Conservation (phyloP, 2,797 vertebrate species). For the Sebastes dallii region DNA sequence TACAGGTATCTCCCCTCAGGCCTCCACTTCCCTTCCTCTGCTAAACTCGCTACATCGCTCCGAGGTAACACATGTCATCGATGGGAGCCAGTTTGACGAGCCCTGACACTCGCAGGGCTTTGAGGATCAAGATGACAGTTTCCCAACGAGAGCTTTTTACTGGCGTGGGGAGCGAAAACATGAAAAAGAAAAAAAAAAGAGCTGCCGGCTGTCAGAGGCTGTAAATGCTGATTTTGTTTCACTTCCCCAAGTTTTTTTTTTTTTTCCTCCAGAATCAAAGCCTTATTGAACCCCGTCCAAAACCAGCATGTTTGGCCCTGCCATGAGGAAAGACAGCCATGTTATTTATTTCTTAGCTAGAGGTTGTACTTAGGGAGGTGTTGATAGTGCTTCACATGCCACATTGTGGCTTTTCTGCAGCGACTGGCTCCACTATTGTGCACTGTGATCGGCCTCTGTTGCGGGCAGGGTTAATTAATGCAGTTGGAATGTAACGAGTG, state of each 20-base stretch:
- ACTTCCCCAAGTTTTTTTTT: constrained; percentile 71
- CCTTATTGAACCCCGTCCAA: constrained; percentile 89
- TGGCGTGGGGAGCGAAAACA: constrained; percentile 82
- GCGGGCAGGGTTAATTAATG: constrained; percentile 68
- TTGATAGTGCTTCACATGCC: constrained; percentile 73
- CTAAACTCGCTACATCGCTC: constrained; percentile 72
- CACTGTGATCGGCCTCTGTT: constrained; percentile 37
- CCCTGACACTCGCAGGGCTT: constrained; percentile 77
- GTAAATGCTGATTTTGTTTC: constrained; percentile 91
- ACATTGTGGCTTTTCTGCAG: constrained; percentile 52
- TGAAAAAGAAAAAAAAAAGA: constrained; percentile 69
- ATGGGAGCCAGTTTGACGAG: constrained; percentile 78
- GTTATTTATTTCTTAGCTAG: constrained; percentile 81
- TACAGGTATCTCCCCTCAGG: constrained; percentile 23
- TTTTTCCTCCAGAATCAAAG: constrained; percentile 84
- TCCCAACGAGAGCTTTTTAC: constrained; percentile 80
- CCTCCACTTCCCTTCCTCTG: constrained; percentile 77
- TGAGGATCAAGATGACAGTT: constrained; percentile 84
- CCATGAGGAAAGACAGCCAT: constrained; percentile 84
- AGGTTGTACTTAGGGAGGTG: constrained; percentile 78
- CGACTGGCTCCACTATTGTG: constrained; percentile 36
- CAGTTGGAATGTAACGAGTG: constrained; percentile 69
- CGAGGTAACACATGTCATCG: constrained; percentile 81
- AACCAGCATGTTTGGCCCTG: constrained; percentile 92
- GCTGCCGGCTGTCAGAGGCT: constrained; percentile 88